Evolutionary conservation across 2,797 vertebrate genomes (phyloP).

Genomic region (Chromis chromis): DNA sequence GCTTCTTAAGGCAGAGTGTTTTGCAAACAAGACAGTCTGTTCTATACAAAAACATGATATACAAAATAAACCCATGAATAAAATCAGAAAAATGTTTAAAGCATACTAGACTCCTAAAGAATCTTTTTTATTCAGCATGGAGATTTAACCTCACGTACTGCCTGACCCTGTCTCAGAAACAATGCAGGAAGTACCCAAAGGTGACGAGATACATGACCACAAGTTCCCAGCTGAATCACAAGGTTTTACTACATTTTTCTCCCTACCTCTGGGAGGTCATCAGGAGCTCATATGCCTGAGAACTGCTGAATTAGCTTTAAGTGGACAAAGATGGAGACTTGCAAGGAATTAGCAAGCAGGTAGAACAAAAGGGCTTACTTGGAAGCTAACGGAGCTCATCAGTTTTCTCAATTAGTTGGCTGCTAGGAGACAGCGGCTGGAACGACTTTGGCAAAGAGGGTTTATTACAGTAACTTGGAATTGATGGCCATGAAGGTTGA

Average conservation of each 20-base stretch:
- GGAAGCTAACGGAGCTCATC: slow-evolving; percentile 60
- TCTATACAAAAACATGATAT: neutral
- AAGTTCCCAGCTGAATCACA: slow-evolving; percentile 25
- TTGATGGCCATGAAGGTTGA: slow-evolving; percentile 20
- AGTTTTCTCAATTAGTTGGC: slow-evolving; percentile 62
- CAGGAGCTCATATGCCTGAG: slow-evolving; percentile 49
- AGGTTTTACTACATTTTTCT: slow-evolving; percentile 37
- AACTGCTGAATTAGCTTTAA: slow-evolving; percentile 65
- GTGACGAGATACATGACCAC: slow-evolving; percentile 8
- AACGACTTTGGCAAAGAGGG: slow-evolving; percentile 51
- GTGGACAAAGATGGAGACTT: slow-evolving; percentile 60
- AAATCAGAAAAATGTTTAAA: neutral
- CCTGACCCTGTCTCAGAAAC: neutral
- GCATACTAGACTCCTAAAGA: no score
- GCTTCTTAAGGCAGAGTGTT: neutral
- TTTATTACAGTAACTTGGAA: slow-evolving; percentile 48
- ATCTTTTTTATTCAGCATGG: neutral
- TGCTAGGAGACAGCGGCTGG: slow-evolving; percentile 38
- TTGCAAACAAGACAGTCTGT: neutral
- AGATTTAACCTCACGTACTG: neutral
- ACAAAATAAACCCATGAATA: neutral
- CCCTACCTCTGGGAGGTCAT: slow-evolving; percentile 53
- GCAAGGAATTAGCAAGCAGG: slow-evolving; percentile 62
- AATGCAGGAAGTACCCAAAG: slow-evolving; percentile 1
- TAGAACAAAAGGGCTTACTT: slow-evolving; percentile 61